Evolutionary conservation across 1,140 invertebrate genomes (phyloP).

Genomic region (Drosophila albomicans): DNA sequence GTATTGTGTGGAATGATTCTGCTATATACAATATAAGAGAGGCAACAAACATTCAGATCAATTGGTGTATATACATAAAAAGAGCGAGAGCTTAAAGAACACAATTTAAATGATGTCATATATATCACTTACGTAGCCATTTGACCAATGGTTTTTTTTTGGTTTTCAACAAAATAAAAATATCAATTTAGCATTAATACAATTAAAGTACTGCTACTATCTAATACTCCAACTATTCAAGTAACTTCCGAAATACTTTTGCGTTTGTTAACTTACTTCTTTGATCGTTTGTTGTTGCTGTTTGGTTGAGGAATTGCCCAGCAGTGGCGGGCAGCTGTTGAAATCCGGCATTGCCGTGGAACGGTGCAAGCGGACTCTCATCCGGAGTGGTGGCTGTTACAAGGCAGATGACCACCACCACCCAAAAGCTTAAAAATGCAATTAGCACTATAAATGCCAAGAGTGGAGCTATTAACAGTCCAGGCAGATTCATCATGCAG

Average conservation of each 20-base stretch:
- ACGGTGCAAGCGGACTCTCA: conserved; percentile 76
- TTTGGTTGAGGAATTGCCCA: conserved; percentile 42
- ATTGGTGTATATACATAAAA: conserved; percentile 51
- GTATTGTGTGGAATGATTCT: background rate
- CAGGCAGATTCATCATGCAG: conserved; percentile 93
- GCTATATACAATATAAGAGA: conserved; percentile 1
- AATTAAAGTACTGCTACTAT: conserved; percentile 13
- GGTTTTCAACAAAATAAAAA: conserved; percentile 35
- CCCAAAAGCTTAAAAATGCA: conserved; percentile 94
- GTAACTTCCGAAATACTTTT: background rate
- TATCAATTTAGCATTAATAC: conserved; percentile 29
- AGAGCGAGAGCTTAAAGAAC: conserved; percentile 29
- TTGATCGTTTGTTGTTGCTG: conserved; percentile 35
- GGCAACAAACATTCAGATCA: background rate
- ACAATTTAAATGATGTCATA: conserved; percentile 2
- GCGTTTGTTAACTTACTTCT: conserved; percentile 60
- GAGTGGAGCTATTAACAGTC: conserved; percentile 94
- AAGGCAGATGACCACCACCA: conserved; percentile 91
- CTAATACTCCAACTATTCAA: background rate
- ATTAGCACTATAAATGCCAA: conserved; percentile 93
- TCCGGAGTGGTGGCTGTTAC: conserved; percentile 87
- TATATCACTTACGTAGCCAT: conserved; percentile 56
- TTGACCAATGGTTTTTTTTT: conserved; percentile 25
- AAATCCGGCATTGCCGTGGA: conserved; percentile 59
- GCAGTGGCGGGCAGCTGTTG: conserved; percentile 48